Evolutionary conservation across 2,888 invertebrate genomes (phyloP), one percentile per base, ranked within the genome.

Genomic region (Aromia moschata): DNA sequence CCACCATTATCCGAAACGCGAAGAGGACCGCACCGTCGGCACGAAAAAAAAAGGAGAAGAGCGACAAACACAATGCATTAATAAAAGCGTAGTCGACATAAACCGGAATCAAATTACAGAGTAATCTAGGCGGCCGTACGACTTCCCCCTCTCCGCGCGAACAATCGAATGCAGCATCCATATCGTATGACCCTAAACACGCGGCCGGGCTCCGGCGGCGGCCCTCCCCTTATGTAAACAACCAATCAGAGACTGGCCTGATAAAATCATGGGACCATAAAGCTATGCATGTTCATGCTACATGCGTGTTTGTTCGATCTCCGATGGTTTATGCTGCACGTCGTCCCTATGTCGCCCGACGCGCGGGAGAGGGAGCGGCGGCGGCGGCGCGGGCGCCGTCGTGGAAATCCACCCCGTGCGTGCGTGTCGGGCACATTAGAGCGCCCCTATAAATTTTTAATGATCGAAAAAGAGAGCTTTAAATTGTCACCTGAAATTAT

Each of bases 221-320:
- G 74, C 74, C 78, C 79, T 77, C 78, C 79, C 75, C 72, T 74
- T 79, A 71, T 72, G 79, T 78, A 80, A 80, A 80, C 78, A 80
- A 78, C 80, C 80, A 80, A 80, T 80, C 79, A 79, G 77, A 75
- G 77, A 75, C 75, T 75, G 71, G 78, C 73, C 76, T 77, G 79
- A 80, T 80, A 80, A 80, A 80, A 80, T 80, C 80, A 79, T 80
- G 79, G 79, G 76, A 79, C 79, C 79, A 78, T 79, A 78, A 77
- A 78, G 77, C 77, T 77, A 78, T 79, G 78, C 76, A 78, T 77
- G 77, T 77, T 77, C 76, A 74, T 76, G 73, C 71, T 76, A 74
- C 75, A 74, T 74, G 77, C 75, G 75, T 76, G 75, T 76, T 75
- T 76, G 72, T 73, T 60, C 56, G 58, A 62, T 64, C 64, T 62